Evolutionary conservation across 2,797 vertebrate genomes (phyloP), one percentile per base, ranked within the genome.

Genomic region (Crocidura indochinensis): DNA sequence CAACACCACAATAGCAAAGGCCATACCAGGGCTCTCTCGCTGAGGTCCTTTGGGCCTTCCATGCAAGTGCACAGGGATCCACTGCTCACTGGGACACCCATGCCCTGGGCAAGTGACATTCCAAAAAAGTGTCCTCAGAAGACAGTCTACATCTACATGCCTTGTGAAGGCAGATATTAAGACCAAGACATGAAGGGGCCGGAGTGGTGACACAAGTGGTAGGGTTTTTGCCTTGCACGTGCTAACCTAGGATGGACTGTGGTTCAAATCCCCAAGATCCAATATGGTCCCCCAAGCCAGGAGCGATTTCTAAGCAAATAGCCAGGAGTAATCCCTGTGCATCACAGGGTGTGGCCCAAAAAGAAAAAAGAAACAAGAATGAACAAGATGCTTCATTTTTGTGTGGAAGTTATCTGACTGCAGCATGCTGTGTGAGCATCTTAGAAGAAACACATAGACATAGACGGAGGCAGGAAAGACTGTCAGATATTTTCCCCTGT

Each of bases 381-480:
- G 2, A 80, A 82, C 11, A 71, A 84, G 53, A 91, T 79, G n/a
- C 82, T 88, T 76, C 0, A 26, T 76, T 87, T 89, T 38, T 15
- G 3, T 46, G 76, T 47, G 26, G n/a, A 26, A 31, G 4, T 65
- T 15, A 53, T 71, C 4, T 67, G 26, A 80, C n/a, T 47, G 67
- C 4, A 78, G 17, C 60, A 17, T 17, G 0, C 24, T 65, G 71
- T 64, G 47, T 56, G 17, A 74, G 56, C 26, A 29, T 6, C 74
- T 19, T 6, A 49, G 10, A 69, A 74, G 75, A 84, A 20, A n/a
- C 47, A 72, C 67, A 84, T 2, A 67, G n/a, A 67, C 49, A 38
- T 80, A 67, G 22, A 76, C 0, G 82, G 29, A 12, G 31, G 14
- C 29, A 72, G 8, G 14, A 1, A 11, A 60, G 17, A 68, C 2